Evolutionary conservation across 2,113 vertebrate genomes (phyloP), one percentile per base, ranked within the genome.

Genomic region (Hiodon tergisus): DNA sequence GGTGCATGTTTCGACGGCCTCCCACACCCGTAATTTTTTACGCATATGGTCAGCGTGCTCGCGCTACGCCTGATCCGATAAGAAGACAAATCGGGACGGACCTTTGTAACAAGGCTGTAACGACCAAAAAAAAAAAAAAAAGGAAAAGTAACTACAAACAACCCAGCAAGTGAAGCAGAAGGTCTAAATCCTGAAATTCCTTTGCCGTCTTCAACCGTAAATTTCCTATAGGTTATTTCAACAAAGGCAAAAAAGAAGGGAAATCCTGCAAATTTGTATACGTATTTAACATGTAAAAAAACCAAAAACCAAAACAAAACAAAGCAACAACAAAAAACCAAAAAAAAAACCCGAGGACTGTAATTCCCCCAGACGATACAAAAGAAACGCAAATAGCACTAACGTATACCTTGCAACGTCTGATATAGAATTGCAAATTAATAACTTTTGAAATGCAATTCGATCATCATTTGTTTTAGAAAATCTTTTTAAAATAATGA

Each of bases 151-250:
- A 65, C 17, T 31, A 67, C 58, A 63, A 74, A 77, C 75, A 75
- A 78, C 81, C 81, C 69, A 82, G 69, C 73, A 84, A 88, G 72
- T 80, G 79, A 83, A 85, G 84, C 84, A 88, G 85, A 88, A 87
- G 82, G 80, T 87, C 76, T 75, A 85, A 83, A 83, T 76, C 83
- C 85, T 85, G 84, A 85, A 81, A 90, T 89, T 88, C 85, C 87
- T 89, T 86, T 87, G 84, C 83, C 84, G 86, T 85, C 87, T 87
- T 84, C 87, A 90, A 89, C 87, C 84, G 80, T 86, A 89, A 90
- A 91, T 88, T 88, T 83, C 81, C 83, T 82, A 85, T 80, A 80
- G 82, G 83, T 87, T 87, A 83, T 86, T 88, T 85, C 85, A 87
- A 82, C 71, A 84, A 69, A 75, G 57, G 17, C 75, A 61, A 68